Percentiles rank a stretch among this genome's conserved stretches.
Conservation (phyloP, 2,888 invertebrate species). For the Pheosia tremula region DNA sequence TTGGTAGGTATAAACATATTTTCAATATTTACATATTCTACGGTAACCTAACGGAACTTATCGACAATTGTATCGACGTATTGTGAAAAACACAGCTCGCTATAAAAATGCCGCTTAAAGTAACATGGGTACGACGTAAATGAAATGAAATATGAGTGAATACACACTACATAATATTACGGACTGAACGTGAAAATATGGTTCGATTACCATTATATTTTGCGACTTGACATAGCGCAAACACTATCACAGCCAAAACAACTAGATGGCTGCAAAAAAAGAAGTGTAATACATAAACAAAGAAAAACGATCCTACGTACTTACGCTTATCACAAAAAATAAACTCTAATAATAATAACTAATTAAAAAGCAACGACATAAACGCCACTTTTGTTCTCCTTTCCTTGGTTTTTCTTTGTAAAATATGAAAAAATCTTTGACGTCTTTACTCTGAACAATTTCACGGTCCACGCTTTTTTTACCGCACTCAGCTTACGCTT, state of each 20-base stretch:
- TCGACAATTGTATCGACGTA: neutral
- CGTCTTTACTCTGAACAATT: slow-evolving; percentile 5
- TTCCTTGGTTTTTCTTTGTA: neutral
- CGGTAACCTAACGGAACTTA: neutral
- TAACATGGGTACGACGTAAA: neutral
- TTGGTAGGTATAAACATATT: too few relatives aligned
- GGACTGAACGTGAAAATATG: neutral
- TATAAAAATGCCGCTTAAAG: neutral
- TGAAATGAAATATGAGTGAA: neutral
- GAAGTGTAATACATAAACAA: too few relatives aligned
- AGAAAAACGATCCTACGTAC: too few relatives aligned
- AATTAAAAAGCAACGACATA: neutral
- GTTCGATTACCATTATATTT: neutral
- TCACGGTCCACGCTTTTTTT: slow-evolving; percentile 16
- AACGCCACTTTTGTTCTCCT: neutral
- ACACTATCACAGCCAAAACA: too few relatives aligned
- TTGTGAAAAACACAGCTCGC: neutral
- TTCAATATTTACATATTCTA: neutral
- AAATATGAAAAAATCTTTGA: neutral
- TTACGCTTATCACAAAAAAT: neutral
- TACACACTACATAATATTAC: neutral
- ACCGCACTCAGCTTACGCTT: slow-evolving; percentile 10
- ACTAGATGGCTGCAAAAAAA: too few relatives aligned
- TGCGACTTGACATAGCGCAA: too few relatives aligned
- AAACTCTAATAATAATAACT: too few relatives aligned